Evolutionary conservation across 1,140 invertebrate species (phyloP).

Genomic region (Sarcophaga peregrina): DNA sequence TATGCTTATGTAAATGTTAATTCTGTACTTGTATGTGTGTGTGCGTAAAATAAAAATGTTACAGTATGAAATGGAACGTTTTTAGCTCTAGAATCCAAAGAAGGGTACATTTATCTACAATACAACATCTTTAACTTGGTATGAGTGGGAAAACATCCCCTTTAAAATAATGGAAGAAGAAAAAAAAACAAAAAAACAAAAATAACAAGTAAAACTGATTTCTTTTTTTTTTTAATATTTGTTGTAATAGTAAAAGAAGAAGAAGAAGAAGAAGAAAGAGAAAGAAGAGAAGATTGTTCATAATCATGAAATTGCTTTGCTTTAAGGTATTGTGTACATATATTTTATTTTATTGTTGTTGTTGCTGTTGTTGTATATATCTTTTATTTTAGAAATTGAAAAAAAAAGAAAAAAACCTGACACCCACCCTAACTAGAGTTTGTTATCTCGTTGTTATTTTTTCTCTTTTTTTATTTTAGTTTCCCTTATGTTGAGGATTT

Average conservation of each 20-base stretch:
- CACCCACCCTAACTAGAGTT: not conserved
- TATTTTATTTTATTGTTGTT: not conserved
- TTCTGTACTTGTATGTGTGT: too few relatives aligned
- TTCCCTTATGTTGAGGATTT: constrained; percentile 28
- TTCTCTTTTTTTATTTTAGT: not conserved
- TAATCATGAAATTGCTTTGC: not conserved
- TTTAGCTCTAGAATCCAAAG: too few relatives aligned
- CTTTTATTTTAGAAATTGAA: constrained; percentile 15
- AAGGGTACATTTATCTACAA: too few relatives aligned
- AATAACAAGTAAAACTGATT: too few relatives aligned
- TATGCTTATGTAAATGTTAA: constrained; percentile 32
- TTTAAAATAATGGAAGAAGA: too few relatives aligned
- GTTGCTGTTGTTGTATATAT: not conserved
- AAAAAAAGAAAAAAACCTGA: not conserved
- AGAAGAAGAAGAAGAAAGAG: too few relatives aligned
- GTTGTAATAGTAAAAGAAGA: too few relatives aligned
- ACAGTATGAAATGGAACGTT: constrained; percentile 2
- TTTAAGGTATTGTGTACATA: not conserved
- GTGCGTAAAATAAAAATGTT: constrained; percentile 6
- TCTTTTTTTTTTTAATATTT: too few relatives aligned
- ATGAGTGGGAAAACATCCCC: too few relatives aligned
- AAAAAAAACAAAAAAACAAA: too few relatives aligned
- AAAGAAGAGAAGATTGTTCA: too few relatives aligned
- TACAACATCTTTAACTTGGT: too few relatives aligned
- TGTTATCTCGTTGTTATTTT: not conserved